Evolutionary conservation across 2,888 invertebrate species (phyloP).

Genomic region (Tipula vernalis): DNA sequence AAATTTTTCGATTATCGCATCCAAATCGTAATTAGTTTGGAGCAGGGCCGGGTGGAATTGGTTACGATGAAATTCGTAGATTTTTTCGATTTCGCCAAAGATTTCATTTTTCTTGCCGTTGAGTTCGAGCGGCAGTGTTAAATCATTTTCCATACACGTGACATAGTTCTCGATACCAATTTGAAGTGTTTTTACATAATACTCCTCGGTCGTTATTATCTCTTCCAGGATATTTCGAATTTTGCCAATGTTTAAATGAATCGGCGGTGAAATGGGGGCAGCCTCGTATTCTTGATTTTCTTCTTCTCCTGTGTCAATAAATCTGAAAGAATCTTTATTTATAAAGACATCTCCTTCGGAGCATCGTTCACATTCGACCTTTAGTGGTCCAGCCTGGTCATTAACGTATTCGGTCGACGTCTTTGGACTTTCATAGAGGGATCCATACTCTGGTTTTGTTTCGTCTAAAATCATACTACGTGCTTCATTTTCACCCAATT

Average conservation of each 20-base stretch:
- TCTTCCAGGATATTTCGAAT: conserved; percentile 27
- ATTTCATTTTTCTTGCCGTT: conserved; percentile 41
- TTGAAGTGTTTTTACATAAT: conserved; percentile 30
- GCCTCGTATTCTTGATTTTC: background rate
- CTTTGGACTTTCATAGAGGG: background rate
- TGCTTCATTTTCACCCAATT: background rate
- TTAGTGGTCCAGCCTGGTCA: background rate
- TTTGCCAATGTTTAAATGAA: background rate
- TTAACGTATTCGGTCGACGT: background rate
- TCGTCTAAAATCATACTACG: background rate
- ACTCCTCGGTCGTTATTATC: conserved; percentile 31
- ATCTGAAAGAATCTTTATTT: background rate
- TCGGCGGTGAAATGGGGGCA: background rate
- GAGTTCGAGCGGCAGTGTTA: conserved; percentile 27
- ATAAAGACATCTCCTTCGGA: background rate
- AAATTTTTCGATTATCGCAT: background rate
- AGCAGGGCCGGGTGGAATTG: conserved; percentile 22
- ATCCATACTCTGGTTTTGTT: background rate
- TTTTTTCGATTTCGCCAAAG: conserved; percentile 90
- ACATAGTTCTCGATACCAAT: conserved; percentile 32
- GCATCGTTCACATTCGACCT: background rate
- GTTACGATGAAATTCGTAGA: conserved; percentile 70
- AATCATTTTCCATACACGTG: conserved; percentile 26
- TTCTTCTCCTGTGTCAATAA: background rate
- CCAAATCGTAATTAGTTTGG: background rate